Base-by-base conservation (phyloP, 2,797 vertebrate species). In the Gallinago stenura region DNA sequence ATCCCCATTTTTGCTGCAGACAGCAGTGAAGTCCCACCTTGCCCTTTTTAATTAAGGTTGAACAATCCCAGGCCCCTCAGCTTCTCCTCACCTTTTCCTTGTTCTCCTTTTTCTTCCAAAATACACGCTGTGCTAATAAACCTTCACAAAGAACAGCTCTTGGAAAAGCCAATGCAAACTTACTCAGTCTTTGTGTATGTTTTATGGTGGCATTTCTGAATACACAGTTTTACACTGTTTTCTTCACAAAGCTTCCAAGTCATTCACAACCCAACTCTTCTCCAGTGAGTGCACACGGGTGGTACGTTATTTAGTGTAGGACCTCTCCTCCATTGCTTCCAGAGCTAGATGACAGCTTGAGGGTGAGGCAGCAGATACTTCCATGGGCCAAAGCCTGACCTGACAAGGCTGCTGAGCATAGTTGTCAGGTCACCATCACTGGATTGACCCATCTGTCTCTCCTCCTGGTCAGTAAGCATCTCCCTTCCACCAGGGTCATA, bases 401-500 rank as follows among this genome's bases (percentile, higher is more conserved):
- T 61, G 41, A 70, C 19, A 54, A 57, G 41, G 72, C 14, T 1
- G 5, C 57, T 58, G 25, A 71, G 71, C 11, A 84, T 35, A 82
- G 45, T 28, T 64, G 57, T 64, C 35, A 68, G 14, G 45, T 51
- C 33, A 33, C 43, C 3, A 1, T 16, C 48, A 70, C 28, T 48
- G 83, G 15, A n/a, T 7, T 22, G n/a, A 54, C 14, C 8, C 33
- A 21, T 33, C 33, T 62, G 25, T 60, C 17, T 78, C n/a, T 54
- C 14, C 26, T 53, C 12, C 54, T 45, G 48, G 26, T 10, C 0
- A 0, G 39, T 39, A 39, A 79, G 45, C 4, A 20, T 41, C 28
- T 48, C 15, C 31, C 31, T 45, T 48, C 13, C 37, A 45, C 9
- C 1, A 1, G 5, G 30, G 31, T 56, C 8, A 7, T 21, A 39